phyloP scores from a whole-genome alignment of 1,140 invertebrate species.

The Drosophila mayri region DNA sequence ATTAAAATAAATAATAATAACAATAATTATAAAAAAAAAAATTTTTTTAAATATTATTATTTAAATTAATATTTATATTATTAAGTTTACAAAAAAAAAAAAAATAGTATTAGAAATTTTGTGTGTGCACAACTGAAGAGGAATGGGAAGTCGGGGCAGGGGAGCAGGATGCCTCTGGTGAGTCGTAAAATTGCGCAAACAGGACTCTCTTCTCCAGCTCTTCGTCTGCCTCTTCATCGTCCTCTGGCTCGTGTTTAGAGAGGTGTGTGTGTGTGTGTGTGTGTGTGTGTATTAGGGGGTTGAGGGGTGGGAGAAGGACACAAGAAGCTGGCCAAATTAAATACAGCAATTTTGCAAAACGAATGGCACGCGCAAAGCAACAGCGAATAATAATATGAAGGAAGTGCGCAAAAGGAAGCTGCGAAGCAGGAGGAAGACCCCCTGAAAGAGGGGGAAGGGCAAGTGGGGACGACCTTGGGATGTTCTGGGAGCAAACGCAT shows the following conservation, averaged over 20 bases:
- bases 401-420: conserved; percentile 47
- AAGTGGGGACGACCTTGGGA: conserved; percentile 34
- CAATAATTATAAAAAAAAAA: no score
- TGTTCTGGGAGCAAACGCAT: conserved; percentile 52
- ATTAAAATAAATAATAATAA: no score
- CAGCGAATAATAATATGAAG: conserved; percentile 67
- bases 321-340: conserved; percentile 64
- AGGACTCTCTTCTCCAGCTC: conserved; percentile 27
- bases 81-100: background rate
- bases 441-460: background rate
- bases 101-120: conserved; percentile 30
- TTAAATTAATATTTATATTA: background rate
- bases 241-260: conserved; percentile 26
- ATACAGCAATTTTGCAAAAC: conserved; percentile 74
- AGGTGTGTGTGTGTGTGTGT: background rate
- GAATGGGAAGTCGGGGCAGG: background rate
- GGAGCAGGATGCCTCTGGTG: conserved; percentile 58
- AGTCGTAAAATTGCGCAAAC: conserved; percentile 74
- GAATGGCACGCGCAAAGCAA: conserved; percentile 58
- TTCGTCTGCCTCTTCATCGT: conserved; percentile 1
- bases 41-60: no score
- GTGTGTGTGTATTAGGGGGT: conserved; percentile 8
- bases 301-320: background rate
- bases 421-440: background rate
- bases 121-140: conserved; percentile 48